phyloP scores from a whole-genome alignment of 2,113 vertebrate species.

The Urocitellus parryii region DNA sequence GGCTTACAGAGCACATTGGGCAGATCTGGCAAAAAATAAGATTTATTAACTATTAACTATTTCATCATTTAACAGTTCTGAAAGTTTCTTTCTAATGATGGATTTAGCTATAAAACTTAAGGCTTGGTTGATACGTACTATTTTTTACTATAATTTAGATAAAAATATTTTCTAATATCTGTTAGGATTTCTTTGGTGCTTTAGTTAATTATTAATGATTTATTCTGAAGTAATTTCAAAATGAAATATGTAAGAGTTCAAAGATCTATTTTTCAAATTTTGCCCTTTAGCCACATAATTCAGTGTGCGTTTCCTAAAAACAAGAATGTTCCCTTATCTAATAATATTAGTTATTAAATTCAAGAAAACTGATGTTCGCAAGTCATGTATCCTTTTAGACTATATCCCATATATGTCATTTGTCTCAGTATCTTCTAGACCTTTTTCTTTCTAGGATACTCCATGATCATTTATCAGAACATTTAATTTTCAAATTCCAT shows the following conservation, averaged over 20 bases:
- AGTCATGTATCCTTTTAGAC: background rate
- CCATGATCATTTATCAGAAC: background rate
- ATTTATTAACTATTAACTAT: background rate
- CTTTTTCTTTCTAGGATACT: background rate
- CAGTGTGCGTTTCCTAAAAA: background rate
- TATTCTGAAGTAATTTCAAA: constrained; percentile 3
- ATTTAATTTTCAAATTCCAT: background rate
- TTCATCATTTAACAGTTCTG: background rate
- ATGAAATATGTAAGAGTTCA: background rate
- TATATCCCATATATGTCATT: background rate
- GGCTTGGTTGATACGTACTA: background rate
- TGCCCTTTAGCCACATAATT: background rate
- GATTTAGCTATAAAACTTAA: background rate
- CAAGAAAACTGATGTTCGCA: background rate
- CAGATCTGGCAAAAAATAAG: constrained; percentile 26
- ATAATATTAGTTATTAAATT: background rate
- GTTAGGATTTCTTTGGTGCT: background rate
- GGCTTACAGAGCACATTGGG: background rate
- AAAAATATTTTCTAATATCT: background rate
- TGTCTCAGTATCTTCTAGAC: background rate
- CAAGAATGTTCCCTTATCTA: background rate
- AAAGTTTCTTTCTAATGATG: background rate
- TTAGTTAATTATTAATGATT: background rate
- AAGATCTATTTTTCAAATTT: background rate
- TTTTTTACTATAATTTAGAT: background rate